Evolutionary conservation across 2,113 vertebrate genomes (phyloP).

Genomic region (Hirundichthys speculiger): DNA sequence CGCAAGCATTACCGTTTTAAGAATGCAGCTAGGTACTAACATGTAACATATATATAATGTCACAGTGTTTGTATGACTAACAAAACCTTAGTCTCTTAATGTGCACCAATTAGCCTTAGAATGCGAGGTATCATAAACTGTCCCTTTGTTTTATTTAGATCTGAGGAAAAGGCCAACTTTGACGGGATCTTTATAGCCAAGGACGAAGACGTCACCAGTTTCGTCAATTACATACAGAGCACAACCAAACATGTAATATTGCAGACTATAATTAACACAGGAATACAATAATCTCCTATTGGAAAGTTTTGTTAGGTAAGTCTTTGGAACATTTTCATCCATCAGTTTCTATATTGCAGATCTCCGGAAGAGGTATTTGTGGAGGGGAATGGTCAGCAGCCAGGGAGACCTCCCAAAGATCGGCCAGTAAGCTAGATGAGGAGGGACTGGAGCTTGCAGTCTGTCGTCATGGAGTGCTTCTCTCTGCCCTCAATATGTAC

Average conservation of each 20-base stretch:
- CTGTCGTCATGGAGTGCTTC: background rate
- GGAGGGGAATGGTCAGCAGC: background rate
- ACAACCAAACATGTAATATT: constrained; percentile 1
- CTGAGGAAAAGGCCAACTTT: constrained; percentile 1
- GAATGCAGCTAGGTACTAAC: no score
- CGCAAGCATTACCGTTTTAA: no score
- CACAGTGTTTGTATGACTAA: no score
- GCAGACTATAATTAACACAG: background rate
- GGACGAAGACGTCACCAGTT: background rate
- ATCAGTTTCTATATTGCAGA: background rate
- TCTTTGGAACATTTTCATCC: background rate
- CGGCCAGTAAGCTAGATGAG: background rate
- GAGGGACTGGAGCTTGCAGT: constrained; percentile 3
- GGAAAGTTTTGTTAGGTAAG: background rate
- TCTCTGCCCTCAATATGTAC: background rate
- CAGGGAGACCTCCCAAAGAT: constrained; percentile 2
- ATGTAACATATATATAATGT: no score
- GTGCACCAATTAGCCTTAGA: no score
- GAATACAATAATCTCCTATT: background rate
- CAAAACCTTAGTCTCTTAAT: no score
- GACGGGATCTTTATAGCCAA: background rate
- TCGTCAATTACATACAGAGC: background rate
- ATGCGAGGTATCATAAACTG: no score
- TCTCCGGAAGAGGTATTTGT: background rate
- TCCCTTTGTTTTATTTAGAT: background rate